Evolutionary conservation across 2,888 invertebrate genomes (phyloP).

Genomic region (Glyphotaelius pellucidus): DNA sequence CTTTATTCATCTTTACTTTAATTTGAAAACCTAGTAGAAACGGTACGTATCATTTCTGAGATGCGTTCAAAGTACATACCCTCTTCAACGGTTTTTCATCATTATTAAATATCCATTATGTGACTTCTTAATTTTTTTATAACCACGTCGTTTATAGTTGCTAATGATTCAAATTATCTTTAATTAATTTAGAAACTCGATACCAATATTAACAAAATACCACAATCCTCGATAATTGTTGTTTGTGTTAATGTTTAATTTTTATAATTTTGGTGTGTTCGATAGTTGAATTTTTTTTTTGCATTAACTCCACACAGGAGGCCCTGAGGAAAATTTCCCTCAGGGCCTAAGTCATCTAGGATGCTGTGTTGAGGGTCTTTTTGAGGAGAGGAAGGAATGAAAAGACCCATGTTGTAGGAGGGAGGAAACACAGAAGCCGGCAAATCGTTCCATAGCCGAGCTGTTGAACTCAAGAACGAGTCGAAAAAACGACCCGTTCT

Average conservation of each 20-base stretch:
- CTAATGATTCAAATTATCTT: neutral
- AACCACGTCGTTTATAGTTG: neutral
- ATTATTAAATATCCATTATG: neutral
- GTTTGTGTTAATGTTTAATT: neutral
- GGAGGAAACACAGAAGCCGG: no score
- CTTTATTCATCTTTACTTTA: neutral
- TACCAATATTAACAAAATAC: neutral
- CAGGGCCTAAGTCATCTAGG: no score
- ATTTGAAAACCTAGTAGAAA: neutral
- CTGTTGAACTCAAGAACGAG: no score
- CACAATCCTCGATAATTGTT: neutral
- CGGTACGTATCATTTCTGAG: no score
- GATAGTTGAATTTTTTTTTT: no score
- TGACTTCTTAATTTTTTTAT: neutral
- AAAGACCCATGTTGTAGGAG: no score
- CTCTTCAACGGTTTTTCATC: neutral
- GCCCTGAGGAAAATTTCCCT: no score
- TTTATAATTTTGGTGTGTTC: neutral
- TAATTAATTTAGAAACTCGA: neutral
- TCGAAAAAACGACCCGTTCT: no score
- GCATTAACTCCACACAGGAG: no score
- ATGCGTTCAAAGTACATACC: neutral
- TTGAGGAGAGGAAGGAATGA: no score
- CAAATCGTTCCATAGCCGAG: no score
- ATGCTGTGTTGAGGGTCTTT: no score